Base-by-base conservation (phyloP, 2,113 vertebrate genomes). In the Mohoua ochrocephala region DNA sequence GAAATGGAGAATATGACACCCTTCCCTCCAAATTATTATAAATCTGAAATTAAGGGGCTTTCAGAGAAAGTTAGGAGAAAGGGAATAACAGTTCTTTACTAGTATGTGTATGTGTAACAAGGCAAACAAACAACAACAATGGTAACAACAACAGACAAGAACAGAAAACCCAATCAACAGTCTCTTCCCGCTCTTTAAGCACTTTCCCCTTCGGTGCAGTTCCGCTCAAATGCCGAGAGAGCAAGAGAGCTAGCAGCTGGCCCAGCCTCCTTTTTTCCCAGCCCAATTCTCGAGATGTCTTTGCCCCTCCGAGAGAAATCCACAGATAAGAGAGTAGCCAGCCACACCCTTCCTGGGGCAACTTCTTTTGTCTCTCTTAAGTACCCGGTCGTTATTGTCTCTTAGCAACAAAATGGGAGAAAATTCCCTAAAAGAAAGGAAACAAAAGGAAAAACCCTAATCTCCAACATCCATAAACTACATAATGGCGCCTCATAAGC, bases 201-300 rank as follows among this genome's bases (percentile, higher is more conserved):
- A 30, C 9, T 10, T 57, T 57, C 33, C 56, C 33, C 21, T 23
- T 60, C 1, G 5, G n/a, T 37, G 59, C 11, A 60, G 59, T 60
- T 26, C 1, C 2, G n/a, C n/a, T n/a, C 13, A 15, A 53, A 71
- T 31, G 20, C 27, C 1, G 0, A 27, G 35, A 37, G 23, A 60
- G 35, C 24, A 60, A 60, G 35, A 26, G 15, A 60, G 28, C 13
- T 22, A 69, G 10, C 12, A 28, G 45, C 45, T 37, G 18, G 2
- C n/a, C n/a, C 18, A 50, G 26, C n/a, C 45, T 20, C n/a, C 8
- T 37, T 20, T 39, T 39, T 41, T 21, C 27, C 49, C 28, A 70
- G 49, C 28, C 49, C 35, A 52, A 4, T 31, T 52, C 27, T 18
- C 11, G 1, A 0, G 2, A 8, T 28, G 21, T 15, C 19, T 28